Conservation (phyloP, 2,888 invertebrate genomes). For the Cosmorhoe ocellata region DNA sequence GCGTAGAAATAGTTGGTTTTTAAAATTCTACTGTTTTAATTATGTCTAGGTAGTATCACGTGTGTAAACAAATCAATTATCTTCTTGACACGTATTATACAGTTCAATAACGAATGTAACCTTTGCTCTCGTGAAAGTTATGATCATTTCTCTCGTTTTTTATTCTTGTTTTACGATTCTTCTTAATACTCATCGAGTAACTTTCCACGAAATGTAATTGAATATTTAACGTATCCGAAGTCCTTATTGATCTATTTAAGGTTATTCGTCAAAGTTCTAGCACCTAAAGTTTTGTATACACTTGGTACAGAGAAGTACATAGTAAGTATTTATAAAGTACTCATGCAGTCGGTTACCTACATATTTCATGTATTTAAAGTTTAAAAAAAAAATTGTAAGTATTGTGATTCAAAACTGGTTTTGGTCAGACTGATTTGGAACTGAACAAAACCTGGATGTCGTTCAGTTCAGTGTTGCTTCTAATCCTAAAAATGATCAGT, state of each 20-base stretch:
- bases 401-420: no score
- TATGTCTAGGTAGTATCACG: not conserved
- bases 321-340: no score
- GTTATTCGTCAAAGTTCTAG: not conserved
- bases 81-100: constrained; percentile 12
- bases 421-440: no score
- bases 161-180: constrained; percentile 8
- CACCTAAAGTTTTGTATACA: not conserved
- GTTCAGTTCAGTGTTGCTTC: no score
- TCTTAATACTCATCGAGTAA: constrained; percentile 1
- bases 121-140: constrained; percentile 19
- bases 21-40: not conserved
- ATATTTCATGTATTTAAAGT: no score
- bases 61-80: not conserved
- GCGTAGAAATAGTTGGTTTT: not conserved
- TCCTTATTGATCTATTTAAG: not conserved
- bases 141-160: constrained; percentile 8
- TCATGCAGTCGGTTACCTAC: no score
- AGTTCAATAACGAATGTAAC: constrained; percentile 9
- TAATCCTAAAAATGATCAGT: no score
- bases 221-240: no score
- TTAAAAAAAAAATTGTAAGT: no score
- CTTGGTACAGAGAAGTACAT: no score
- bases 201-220: constrained; percentile 2
- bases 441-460: no score